These are phyloP conservation scores for Ciconia boyciana DNA, from an alignment of 2,113 vertebrate species.

Conservation along the genomic window DNA sequence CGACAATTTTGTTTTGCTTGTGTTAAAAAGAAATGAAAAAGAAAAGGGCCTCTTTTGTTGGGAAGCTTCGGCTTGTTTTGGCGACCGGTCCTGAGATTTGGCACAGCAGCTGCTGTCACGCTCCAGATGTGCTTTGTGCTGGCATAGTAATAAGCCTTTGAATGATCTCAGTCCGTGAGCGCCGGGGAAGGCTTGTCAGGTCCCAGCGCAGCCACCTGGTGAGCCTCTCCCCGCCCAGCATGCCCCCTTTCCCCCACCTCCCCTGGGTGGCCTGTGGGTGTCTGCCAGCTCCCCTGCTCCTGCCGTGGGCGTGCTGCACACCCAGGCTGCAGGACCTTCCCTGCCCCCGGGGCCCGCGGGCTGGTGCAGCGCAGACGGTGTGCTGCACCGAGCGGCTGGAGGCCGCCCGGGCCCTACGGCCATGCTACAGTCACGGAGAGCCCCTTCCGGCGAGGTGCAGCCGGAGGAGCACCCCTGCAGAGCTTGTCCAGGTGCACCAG, in stretches of 20 bases:
- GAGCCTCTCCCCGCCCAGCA: neutral
- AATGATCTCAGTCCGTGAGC: accelerated
- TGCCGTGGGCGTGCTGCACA: neutral
- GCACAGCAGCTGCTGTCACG: neutral
- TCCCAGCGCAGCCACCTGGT: neutral
- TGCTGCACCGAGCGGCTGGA: neutral
- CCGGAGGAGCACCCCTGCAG: too few species aligned
- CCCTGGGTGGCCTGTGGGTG: neutral
- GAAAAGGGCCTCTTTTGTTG: neutral
- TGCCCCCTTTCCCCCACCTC: neutral
- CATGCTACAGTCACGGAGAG: neutral
- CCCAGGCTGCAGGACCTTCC: accelerated
- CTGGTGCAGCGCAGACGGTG: accelerated
- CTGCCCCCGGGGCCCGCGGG: accelerated
- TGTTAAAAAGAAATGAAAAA: neutral
- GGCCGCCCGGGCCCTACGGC: neutral
- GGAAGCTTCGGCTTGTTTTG: neutral
- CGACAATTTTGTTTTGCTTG: accelerated
- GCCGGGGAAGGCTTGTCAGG: neutral
- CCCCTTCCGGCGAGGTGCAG: neutral
- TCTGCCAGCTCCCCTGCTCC: neutral
- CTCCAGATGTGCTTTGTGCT: neutral
- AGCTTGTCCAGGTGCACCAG: neutral
- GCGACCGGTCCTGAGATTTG: neutral
- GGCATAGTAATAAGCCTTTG: neutral